Conservation (phyloP, 2,797 vertebrate species). For the Coccyzus lansbergi region DNA sequence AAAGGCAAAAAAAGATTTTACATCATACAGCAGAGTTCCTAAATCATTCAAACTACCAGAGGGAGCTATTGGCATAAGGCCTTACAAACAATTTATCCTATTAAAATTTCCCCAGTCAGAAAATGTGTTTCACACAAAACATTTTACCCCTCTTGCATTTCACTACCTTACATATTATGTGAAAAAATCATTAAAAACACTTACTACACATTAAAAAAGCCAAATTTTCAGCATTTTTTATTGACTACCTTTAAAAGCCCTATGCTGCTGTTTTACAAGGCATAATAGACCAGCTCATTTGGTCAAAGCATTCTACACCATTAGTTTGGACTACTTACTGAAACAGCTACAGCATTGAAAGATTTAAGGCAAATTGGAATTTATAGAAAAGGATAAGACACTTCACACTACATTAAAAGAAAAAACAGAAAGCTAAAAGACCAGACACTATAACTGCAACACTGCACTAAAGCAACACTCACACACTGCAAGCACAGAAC, state of each 20-base stretch:
- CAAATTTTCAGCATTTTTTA: conserved; percentile 88
- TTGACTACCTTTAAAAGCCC: conserved; percentile 89
- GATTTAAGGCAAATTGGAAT: conserved; percentile 96
- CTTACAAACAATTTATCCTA: conserved; percentile 91
- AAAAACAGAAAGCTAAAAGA: conserved; percentile 86
- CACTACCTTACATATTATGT: conserved; percentile 85
- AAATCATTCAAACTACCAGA: conserved; percentile 90
- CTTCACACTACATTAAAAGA: conserved; percentile 86
- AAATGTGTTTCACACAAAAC: conserved; percentile 89
- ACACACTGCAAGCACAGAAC: conserved; percentile 97
- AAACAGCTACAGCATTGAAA: conserved; percentile 91
- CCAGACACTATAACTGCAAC: conserved; percentile 84
- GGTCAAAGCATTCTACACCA: conserved; percentile 85
- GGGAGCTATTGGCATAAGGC: conserved; percentile 81
- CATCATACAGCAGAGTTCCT: conserved; percentile 89
- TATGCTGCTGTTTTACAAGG: conserved; percentile 90
- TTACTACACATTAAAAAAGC: conserved; percentile 87
- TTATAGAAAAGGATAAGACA: conserved; percentile 88
- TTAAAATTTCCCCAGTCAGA: conserved; percentile 87
- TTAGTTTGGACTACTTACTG: conserved; percentile 87
- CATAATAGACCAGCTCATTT: conserved; percentile 86
- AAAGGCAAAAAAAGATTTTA: conserved; percentile 84
- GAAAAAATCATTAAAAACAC: conserved; percentile 89
- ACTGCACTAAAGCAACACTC: conserved; percentile 92
- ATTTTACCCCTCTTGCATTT: conserved; percentile 83